A percentile compares a stretch with the other conserved stretches of the same genome.
Conservation (phyloP, 2,888 invertebrate species). For the Scrobipalpa costella region DNA sequence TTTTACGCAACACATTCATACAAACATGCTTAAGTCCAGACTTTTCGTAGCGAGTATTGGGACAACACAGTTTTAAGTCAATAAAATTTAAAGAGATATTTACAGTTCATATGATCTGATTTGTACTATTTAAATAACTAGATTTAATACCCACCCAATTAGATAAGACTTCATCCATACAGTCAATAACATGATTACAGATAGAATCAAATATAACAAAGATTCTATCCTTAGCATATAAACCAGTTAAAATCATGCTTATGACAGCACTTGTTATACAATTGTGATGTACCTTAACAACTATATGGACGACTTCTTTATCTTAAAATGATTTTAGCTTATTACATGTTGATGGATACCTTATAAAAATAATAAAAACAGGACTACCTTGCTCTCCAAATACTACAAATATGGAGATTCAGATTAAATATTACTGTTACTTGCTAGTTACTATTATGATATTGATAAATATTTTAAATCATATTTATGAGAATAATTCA, state of each 20-base stretch:
- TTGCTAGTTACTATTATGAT: neutral
- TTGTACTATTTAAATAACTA: neutral
- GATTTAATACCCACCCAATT: neutral
- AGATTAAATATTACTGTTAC: neutral
- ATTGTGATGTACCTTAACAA: neutral
- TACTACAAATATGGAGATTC: neutral
- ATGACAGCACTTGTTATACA: neutral
- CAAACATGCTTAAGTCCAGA: conserved; percentile 24
- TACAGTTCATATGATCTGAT: conserved; percentile 28
- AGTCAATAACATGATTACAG: neutral
- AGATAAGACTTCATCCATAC: conserved; percentile 5
- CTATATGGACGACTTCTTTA: neutral
- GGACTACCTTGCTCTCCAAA: neutral
- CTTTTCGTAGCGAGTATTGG: neutral
- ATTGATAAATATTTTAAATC: neutral
- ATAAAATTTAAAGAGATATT: conserved; percentile 31
- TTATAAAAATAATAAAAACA: neutral
- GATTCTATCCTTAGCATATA: neutral
- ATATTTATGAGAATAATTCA: neutral
- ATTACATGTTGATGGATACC: neutral
- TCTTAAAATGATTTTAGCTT: neutral
- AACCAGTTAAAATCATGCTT: too few species aligned
- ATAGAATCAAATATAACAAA: neutral
- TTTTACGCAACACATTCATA: conserved; percentile 10
- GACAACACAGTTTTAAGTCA: conserved; percentile 13